Conservation (phyloP, 2,888 invertebrate genomes). For the Odiellus spinosus region DNA sequence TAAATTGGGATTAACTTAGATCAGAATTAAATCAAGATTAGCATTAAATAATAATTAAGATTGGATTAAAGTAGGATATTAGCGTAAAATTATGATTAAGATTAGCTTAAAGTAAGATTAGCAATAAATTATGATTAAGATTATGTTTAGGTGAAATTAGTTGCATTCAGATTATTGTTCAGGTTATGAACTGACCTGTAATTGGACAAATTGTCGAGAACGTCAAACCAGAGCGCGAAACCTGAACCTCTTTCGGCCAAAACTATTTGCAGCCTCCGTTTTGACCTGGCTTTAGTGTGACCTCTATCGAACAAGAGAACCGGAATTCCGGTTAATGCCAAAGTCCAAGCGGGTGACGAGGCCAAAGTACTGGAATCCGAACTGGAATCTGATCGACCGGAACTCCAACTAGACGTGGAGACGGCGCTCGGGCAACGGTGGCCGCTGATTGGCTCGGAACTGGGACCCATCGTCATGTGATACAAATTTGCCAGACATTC, state of each 20-base stretch:
- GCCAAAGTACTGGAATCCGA: no score
- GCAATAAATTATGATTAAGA: no score
- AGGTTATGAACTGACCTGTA: conserved; percentile 41
- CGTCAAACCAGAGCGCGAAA: conserved; percentile 63
- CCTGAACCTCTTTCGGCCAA: conserved; percentile 61
- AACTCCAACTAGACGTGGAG: no score
- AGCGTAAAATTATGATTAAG: no score
- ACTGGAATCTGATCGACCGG: no score
- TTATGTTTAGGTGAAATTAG: no score
- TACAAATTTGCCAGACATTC: conserved; percentile 45
- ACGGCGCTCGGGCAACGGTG: conserved; percentile 10
- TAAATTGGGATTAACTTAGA: no score
- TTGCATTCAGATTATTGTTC: no score
- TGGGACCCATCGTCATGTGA: conserved; percentile 24
- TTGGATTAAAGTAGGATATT: no score
- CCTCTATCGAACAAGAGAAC: conserved; percentile 59
- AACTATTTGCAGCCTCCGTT: conserved; percentile 49
- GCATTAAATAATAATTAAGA: no score
- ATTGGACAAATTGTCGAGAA: conserved; percentile 56
- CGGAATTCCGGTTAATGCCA: conserved; percentile 59
- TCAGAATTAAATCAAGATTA: no score
- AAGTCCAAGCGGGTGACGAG: conserved; percentile 39
- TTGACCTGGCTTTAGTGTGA: conserved; percentile 48
- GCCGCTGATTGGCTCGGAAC: background rate
- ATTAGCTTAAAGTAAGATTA: no score